phyloP scores from a whole-genome alignment of 53 echinoderm and acorn worm genomes.

The Antedon mediterranea region DNA sequence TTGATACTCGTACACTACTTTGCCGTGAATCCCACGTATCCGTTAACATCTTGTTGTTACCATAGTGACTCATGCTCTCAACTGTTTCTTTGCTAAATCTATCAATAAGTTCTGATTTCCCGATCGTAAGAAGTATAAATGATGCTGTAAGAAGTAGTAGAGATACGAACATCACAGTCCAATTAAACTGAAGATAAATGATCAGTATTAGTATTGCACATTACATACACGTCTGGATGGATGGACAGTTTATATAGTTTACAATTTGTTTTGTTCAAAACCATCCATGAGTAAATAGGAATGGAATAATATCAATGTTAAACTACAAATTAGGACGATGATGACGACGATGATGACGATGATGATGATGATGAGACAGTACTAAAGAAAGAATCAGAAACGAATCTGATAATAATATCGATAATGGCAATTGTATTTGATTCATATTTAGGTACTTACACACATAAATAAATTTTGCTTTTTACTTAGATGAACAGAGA shows the following conservation, averaged over 20 bases:
- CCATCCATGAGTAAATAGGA: no score
- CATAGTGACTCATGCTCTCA: background rate
- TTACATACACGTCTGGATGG: no score
- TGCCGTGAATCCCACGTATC: background rate
- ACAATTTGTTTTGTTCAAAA: no score
- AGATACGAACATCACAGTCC: background rate
- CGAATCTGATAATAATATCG: no score
- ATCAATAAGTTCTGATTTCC: background rate
- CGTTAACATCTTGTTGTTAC: background rate
- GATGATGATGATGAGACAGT: no score
- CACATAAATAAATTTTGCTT: background rate
- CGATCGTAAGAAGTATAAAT: background rate
- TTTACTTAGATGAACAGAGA: background rate
- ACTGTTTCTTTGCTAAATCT: background rate
- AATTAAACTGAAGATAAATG: background rate
- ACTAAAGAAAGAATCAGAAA: no score
- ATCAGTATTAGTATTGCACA: no score
- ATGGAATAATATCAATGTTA: no score
- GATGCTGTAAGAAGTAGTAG: background rate
- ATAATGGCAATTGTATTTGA: no score
- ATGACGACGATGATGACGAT: no score
- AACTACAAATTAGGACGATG: no score
- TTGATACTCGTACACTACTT: background rate
- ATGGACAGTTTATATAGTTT: no score
- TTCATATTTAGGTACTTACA: background rate